A percentile compares a stretch with the other conserved stretches of the same genome.
Conservation (phyloP, 2,113 vertebrate species). For the Montifringilla adamsi region DNA sequence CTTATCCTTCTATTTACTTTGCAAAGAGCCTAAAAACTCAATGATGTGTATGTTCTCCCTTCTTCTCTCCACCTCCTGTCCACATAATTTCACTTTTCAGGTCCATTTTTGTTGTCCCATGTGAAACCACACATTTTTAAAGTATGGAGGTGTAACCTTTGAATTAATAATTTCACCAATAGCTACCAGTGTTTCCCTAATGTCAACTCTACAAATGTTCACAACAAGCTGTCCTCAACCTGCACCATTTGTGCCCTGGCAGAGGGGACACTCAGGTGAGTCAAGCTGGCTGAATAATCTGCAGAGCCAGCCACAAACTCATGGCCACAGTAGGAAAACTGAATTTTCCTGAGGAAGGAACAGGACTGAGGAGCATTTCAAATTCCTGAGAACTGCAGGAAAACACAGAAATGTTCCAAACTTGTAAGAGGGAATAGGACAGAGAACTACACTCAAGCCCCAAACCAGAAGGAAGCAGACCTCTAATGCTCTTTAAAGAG, state of each 20-base stretch:
- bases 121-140: neutral
- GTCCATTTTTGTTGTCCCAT: neutral
- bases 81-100: neutral
- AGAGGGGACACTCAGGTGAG: neutral
- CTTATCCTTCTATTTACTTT: neutral
- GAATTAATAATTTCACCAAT: neutral
- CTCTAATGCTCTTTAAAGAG: neutral
- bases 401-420: neutral
- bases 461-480: neutral
- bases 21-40: neutral
- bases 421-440: neutral
- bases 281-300: neutral
- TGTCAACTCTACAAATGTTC: neutral
- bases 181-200: neutral
- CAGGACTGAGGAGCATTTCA: fast-evolving
- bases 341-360: neutral
- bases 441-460: neutral
- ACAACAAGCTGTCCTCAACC: neutral
- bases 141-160: neutral
- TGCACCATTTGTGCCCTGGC: neutral
- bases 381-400: neutral
- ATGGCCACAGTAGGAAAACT: neutral
- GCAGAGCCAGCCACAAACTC: neutral
- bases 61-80: neutral
- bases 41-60: fast-evolving